These are phyloP conservation scores for Oreocharis arfaki DNA, from an alignment of 2,113 vertebrate species.

Conservation along the genomic window DNA sequence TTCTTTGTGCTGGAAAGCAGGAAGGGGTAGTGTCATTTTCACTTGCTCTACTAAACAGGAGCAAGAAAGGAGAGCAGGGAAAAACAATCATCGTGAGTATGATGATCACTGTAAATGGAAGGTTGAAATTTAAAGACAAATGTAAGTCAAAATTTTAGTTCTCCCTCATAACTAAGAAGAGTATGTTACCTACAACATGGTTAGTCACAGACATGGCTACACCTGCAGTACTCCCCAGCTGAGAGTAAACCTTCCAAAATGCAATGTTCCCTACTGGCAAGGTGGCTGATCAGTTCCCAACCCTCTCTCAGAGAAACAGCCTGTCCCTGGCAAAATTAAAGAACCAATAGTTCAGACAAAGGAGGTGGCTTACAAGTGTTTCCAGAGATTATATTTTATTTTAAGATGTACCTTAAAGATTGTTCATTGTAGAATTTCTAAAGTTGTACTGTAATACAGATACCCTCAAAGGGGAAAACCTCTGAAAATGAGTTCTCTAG, in stretches of 20 bases:
- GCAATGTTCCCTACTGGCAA: rapidly evolving
- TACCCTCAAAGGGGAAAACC: not conserved
- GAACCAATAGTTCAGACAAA: not conserved
- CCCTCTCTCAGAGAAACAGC: not conserved
- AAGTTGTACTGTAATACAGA: not conserved
- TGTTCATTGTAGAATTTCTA: not conserved
- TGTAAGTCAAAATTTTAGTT: not conserved
- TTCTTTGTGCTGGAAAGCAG: not conserved
- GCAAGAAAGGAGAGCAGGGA: not conserved
- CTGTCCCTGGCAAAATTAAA: not conserved
- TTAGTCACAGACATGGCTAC: not conserved
- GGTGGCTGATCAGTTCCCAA: not conserved
- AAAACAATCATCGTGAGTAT: not conserved
- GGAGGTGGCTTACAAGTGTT: not conserved
- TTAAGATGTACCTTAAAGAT: not conserved
- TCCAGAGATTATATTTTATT: not conserved
- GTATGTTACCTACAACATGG: not conserved
- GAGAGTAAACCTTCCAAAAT: not conserved
- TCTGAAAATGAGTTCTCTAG: not conserved
- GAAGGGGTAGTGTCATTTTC: not conserved
- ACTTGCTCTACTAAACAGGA: not conserved
- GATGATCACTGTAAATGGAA: not conserved
- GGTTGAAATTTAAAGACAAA: not conserved
- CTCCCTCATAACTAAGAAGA: not conserved
- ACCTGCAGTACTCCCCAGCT: not conserved